Percentiles rank a stretch among this genome's conserved stretches.
These are phyloP conservation scores for Saguinus midas DNA, from an alignment of 2,113 vertebrate species.

Conservation along the genomic window DNA sequence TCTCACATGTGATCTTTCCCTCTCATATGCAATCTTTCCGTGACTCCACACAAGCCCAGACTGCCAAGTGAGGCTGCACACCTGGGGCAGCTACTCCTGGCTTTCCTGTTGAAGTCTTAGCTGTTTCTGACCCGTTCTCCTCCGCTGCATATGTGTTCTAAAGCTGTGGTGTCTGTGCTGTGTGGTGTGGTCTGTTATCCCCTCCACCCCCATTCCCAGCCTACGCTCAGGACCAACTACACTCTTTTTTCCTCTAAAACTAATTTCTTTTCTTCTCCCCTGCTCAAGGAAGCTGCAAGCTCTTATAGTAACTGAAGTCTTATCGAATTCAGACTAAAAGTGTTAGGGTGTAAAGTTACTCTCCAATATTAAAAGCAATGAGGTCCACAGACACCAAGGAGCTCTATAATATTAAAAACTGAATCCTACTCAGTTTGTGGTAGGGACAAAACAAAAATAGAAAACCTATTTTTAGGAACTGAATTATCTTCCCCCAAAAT, in stretches of 20 bases:
- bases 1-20: too few relatives aligned
- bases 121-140: rapidly evolving
- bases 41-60: rapidly evolving
- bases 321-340: background rate
- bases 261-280: background rate
- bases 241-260: background rate
- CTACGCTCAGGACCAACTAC: background rate
- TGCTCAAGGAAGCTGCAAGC: background rate
- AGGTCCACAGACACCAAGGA: rapidly evolving
- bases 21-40: too few relatives aligned
- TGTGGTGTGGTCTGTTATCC: background rate
- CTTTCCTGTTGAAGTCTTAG: too few relatives aligned
- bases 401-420: rapidly evolving
- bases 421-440: background rate
- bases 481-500: background rate
- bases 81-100: rapidly evolving
- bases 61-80: rapidly evolving
- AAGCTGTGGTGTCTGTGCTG: background rate
- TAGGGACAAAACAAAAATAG: background rate
- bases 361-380: background rate
- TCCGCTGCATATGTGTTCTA: rapidly evolving
- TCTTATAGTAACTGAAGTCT: background rate
- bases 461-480: background rate
- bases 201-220: rapidly evolving
- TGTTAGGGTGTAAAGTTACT: rapidly evolving